These are phyloP conservation scores for Syrphus vitripennis DNA, from an alignment of 2,888 invertebrate genomes.

Conservation along the genomic window DNA sequence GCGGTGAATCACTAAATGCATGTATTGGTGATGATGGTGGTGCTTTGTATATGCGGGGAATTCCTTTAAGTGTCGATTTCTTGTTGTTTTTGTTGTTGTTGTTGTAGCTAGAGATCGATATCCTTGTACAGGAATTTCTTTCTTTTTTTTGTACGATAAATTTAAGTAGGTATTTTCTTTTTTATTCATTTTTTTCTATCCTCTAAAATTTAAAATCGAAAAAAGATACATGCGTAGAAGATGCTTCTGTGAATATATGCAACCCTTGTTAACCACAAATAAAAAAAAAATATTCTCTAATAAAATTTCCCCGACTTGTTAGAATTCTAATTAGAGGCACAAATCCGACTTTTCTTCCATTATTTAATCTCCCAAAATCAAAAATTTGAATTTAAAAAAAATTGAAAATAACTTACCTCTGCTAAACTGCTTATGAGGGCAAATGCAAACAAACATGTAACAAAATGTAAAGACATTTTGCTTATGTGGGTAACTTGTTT, in stretches of 20 bases:
- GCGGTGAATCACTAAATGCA: conserved; percentile 68
- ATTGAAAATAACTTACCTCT: conserved; percentile 47
- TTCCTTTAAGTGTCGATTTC: conserved; percentile 70
- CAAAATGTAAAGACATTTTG: conserved; percentile 66
- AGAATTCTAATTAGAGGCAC: conserved; percentile 40
- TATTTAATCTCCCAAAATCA: not conserved
- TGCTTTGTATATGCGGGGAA: conserved; percentile 54
- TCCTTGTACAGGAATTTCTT: conserved; percentile 43
- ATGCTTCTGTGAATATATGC: not conserved
- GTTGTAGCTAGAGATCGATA: conserved; percentile 60
- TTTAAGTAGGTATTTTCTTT: not conserved
- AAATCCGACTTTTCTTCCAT: conserved; percentile 23
- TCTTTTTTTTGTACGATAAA: not conserved
- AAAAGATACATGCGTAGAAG: conserved; percentile 63
- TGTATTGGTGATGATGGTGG: conserved; percentile 55
- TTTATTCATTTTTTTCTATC: not conserved
- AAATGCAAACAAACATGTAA: conserved; percentile 61
- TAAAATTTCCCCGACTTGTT: conserved; percentile 45
- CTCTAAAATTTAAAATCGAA: conserved; percentile 13
- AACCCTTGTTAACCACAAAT: not conserved
- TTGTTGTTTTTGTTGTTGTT: conserved; percentile 25
- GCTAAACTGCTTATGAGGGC: conserved; percentile 62
- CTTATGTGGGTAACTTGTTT: conserved; percentile 34
- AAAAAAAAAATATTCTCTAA: not conserved
- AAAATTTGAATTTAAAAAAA: not conserved